phyloP scores from a whole-genome alignment of 2,113 vertebrate genomes.

The Tringa solitaria region DNA sequence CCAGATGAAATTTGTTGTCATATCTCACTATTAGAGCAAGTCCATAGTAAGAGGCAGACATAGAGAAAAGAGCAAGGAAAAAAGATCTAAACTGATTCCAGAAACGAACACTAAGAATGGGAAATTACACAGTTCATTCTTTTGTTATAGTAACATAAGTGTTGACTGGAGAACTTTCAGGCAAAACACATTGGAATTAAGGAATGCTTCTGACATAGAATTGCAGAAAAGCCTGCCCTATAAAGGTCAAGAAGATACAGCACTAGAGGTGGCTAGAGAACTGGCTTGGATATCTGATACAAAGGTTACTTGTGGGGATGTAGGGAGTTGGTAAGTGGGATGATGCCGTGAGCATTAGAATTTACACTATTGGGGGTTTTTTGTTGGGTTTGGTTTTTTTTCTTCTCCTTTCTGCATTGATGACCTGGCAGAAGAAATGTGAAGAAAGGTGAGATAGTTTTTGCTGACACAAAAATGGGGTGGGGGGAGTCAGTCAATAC shows the following conservation, averaged over 20 bases:
- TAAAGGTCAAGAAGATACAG: slow-evolving; percentile 61
- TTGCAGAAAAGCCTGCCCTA: slow-evolving; percentile 52
- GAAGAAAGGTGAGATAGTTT: slow-evolving; percentile 60
- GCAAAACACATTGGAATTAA: slow-evolving; percentile 50
- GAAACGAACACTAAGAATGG: not conserved
- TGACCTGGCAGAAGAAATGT: slow-evolving; percentile 65
- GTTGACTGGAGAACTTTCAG: slow-evolving; percentile 41
- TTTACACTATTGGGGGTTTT: slow-evolving; percentile 21
- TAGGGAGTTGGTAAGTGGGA: slow-evolving; percentile 40
- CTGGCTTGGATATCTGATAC: slow-evolving; percentile 45
- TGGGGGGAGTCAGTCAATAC: slow-evolving; percentile 55
- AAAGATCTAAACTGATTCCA: not conserved
- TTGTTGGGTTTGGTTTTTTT: not conserved
- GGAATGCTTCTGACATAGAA: slow-evolving; percentile 36
- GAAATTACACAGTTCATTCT: not conserved
- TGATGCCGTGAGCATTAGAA: slow-evolving; percentile 46
- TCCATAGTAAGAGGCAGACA: not conserved
- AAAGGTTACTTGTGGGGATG: slow-evolving; percentile 55
- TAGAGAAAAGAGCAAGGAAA: not conserved
- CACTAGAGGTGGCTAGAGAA: slow-evolving; percentile 51
- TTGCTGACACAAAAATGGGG: slow-evolving; percentile 64
- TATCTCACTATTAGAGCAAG: not conserved
- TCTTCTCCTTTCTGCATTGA: slow-evolving; percentile 51
- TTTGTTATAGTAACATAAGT: slow-evolving; percentile 7
- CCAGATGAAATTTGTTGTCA: not conserved